Conservation (phyloP, 2,113 vertebrate genomes). For the Paratilapia polleni region DNA sequence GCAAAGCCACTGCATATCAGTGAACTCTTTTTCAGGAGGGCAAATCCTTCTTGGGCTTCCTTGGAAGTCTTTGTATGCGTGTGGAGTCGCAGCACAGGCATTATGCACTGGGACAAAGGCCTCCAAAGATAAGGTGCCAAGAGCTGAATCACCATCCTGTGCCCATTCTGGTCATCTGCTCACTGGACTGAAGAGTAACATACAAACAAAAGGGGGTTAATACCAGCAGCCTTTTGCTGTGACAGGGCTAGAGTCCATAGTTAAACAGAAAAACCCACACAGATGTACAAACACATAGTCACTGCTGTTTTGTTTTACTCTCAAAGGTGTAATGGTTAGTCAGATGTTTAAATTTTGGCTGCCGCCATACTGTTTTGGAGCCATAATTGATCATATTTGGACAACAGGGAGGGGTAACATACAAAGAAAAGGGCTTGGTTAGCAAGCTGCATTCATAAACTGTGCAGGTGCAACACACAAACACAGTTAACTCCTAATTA, state of each 20-base stretch:
- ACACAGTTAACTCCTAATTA: not conserved
- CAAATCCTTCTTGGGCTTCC: not conserved
- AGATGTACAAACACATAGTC: slow-evolving; percentile 61
- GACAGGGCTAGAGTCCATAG: not conserved
- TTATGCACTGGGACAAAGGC: slow-evolving; percentile 35
- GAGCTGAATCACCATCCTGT: slow-evolving; percentile 36
- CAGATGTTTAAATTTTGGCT: not conserved
- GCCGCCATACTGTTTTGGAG: not conserved
- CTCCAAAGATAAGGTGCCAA: slow-evolving; percentile 29
- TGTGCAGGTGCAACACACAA: not conserved
- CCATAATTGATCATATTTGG: not conserved
- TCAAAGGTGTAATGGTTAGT: not conserved
- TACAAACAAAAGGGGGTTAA: slow-evolving; percentile 41
- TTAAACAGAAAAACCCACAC: slow-evolving; percentile 43
- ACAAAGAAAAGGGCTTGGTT: no score
- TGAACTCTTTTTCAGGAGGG: not conserved
- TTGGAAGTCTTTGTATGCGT: slow-evolving; percentile 12
- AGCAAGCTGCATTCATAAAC: not conserved
- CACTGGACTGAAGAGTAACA: slow-evolving; percentile 35
- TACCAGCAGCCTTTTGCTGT: slow-evolving; percentile 15
- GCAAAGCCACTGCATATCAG: not conserved
- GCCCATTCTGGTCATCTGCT: slow-evolving; percentile 37
- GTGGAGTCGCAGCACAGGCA: slow-evolving; percentile 17
- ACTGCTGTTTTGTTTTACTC: not conserved
- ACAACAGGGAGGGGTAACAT: no score